A percentile compares a stretch with the other conserved stretches of the same genome.
phyloP scores from a whole-genome alignment of 35 echinoderm and acorn worm genomes.

The Eucidaris tribuloides region DNA sequence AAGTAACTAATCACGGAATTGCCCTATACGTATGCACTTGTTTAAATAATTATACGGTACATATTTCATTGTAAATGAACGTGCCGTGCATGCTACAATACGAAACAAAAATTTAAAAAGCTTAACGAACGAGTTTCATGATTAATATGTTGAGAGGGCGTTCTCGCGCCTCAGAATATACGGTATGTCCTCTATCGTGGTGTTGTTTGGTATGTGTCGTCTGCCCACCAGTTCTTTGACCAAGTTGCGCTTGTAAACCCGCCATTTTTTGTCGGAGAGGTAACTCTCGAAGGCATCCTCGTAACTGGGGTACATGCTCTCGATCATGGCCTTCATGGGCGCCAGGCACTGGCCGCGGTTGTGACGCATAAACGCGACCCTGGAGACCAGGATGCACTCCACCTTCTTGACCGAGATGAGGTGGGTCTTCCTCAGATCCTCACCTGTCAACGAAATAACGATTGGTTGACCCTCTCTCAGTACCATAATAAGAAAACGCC shows the following conservation, averaged over 20 bases:
- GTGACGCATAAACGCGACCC: slow-evolving; percentile 81
- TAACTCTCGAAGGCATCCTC: slow-evolving; percentile 69
- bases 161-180: slow-evolving; percentile 16
- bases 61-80: too few relatives aligned
- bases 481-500: too few relatives aligned
- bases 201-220: slow-evolving; percentile 63
- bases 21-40: too few relatives aligned
- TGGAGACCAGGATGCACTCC: slow-evolving; percentile 72
- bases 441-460: slow-evolving; percentile 49
- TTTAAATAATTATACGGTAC: too few relatives aligned
- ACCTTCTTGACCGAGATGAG: slow-evolving; percentile 69
- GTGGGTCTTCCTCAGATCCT: slow-evolving; percentile 84
- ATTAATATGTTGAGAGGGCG: not conserved
- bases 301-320: slow-evolving; percentile 49
- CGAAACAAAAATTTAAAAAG: too few relatives aligned
- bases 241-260: slow-evolving; percentile 66
- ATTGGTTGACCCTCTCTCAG: too few relatives aligned
- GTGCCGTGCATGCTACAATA: too few relatives aligned
- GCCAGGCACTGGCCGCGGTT: slow-evolving; percentile 63
- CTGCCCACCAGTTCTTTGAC: slow-evolving; percentile 60
- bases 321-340: slow-evolving; percentile 54
- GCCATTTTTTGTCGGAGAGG: slow-evolving; percentile 77
- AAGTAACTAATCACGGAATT: too few relatives aligned
- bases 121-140: too few relatives aligned
- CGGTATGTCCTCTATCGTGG: slow-evolving; percentile 65